Percentiles rank a stretch among this genome's conserved stretches.
Evolutionary conservation across 1,140 invertebrate species (phyloP).

Genomic region (Drosophila pseudoananassae): DNA sequence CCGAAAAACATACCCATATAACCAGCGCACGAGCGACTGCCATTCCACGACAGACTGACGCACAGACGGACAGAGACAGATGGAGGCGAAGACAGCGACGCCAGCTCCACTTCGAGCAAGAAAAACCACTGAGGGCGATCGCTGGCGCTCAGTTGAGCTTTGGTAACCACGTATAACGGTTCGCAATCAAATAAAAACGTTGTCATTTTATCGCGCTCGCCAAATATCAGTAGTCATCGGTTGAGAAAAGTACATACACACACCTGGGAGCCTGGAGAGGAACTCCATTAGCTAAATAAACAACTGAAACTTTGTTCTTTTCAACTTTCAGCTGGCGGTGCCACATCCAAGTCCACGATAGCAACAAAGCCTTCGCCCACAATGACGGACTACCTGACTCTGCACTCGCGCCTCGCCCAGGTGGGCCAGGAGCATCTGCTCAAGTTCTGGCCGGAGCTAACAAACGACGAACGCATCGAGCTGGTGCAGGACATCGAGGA

Average conservation of each 20-base stretch:
- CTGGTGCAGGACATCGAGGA: slow-evolving; percentile 87
- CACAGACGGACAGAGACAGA: slow-evolving; percentile 16
- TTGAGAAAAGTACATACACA: slow-evolving; percentile 36
- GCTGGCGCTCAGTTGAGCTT: slow-evolving; percentile 64
- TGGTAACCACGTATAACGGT: slow-evolving; percentile 66
- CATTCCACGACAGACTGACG: slow-evolving; percentile 39
- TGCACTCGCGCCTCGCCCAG: slow-evolving; percentile 83
- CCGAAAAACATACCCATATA: slow-evolving; percentile 24
- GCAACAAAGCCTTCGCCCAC: slow-evolving; percentile 27
- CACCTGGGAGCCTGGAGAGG: slow-evolving; percentile 6
- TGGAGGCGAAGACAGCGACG: slow-evolving; percentile 22
- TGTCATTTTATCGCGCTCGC: slow-evolving; percentile 34
- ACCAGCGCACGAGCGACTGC: slow-evolving; percentile 64
- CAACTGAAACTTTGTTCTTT: not conserved
- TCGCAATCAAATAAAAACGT: slow-evolving; percentile 30
- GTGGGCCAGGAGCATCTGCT: slow-evolving; percentile 93
- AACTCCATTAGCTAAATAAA: slow-evolving; percentile 26
- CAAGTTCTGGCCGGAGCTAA: slow-evolving; percentile 92
- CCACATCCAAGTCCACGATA: slow-evolving; percentile 20
- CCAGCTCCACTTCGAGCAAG: slow-evolving; percentile 56
- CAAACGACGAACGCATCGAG: slow-evolving; percentile 87
- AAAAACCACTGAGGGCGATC: slow-evolving; percentile 62
- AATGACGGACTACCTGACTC: slow-evolving; percentile 80
- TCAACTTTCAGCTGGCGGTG: slow-evolving; percentile 18
- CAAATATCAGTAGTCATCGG: slow-evolving; percentile 19